Conservation (phyloP, 2,888 invertebrate genomes). For the Hedya salicella region DNA sequence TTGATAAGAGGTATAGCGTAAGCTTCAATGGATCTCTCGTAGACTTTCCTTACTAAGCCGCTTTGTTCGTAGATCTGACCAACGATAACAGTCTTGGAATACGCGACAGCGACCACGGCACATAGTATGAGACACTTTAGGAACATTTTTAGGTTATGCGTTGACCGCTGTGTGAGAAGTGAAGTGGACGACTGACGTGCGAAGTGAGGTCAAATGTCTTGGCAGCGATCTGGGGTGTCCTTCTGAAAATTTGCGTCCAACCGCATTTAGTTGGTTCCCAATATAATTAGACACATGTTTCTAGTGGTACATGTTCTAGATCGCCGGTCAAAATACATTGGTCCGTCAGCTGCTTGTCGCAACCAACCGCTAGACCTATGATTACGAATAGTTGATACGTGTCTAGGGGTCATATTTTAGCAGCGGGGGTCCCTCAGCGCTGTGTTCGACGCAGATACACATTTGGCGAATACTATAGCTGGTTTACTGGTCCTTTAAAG, state of each 20-base stretch:
- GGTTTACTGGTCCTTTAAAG: slow-evolving; percentile 24
- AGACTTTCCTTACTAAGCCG: slow-evolving; percentile 64
- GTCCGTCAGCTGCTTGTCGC: too few relatives aligned
- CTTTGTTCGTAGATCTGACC: slow-evolving; percentile 65
- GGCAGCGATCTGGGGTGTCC: slow-evolving; percentile 23
- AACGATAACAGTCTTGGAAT: slow-evolving; percentile 64
- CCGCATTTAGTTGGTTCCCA: too few relatives aligned
- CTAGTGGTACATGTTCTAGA: too few relatives aligned
- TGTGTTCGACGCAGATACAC: too few relatives aligned
- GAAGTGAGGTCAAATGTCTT: slow-evolving; percentile 53
- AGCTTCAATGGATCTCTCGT: slow-evolving; percentile 58
- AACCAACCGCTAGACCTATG: too few relatives aligned
- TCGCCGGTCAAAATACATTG: too few relatives aligned
- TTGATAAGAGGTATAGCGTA: slow-evolving; percentile 63
- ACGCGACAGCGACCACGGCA: slow-evolving; percentile 52
- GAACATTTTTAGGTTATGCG: slow-evolving; percentile 53
- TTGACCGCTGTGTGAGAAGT: slow-evolving; percentile 21
- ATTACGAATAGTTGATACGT: too few relatives aligned
- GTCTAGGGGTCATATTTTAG: too few relatives aligned
- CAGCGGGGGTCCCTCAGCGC: too few relatives aligned
- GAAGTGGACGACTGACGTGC: slow-evolving; percentile 39
- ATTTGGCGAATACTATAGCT: too few relatives aligned
- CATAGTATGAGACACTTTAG: slow-evolving; percentile 55
- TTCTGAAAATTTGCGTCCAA: too few relatives aligned
- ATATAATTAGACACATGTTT: too few relatives aligned